A percentile compares a stretch with the other conserved stretches of the same genome.
Evolutionary conservation across 2,888 invertebrate genomes (phyloP).

Genomic region (Amaurobius ferox): DNA sequence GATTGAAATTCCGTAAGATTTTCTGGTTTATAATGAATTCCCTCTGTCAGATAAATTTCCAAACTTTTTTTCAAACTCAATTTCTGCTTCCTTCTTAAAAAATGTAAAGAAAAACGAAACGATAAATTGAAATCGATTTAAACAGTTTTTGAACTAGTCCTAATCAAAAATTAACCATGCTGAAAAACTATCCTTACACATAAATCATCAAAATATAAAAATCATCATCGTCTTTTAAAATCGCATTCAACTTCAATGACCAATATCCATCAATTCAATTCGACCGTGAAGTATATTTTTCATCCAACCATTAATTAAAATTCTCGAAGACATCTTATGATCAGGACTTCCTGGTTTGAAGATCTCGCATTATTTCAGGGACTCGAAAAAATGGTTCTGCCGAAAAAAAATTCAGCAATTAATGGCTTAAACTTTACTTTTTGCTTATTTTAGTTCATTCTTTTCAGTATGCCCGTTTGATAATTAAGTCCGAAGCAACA

Average conservation of each 20-base stretch:
- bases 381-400: background rate
- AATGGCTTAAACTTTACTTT: constrained; percentile 29
- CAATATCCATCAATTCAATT: background rate
- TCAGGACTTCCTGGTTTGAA: too few species aligned
- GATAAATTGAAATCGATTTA: too few species aligned
- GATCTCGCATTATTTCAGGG: too few species aligned
- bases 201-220: constrained; percentile 2
- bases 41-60: too few species aligned
- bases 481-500: constrained; percentile 63
- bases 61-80: too few species aligned
- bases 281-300: background rate
- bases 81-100: too few species aligned
- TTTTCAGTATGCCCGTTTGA: constrained; percentile 41
- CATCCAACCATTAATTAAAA: background rate
- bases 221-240: background rate
- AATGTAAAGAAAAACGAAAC: too few species aligned
- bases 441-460: constrained; percentile 34
- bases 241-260: background rate
- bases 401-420: constrained; percentile 31
- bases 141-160: background rate
- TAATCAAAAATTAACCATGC: background rate
- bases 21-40: too few species aligned
- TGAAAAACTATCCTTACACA: background rate
- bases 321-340: too few species aligned
- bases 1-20: too few species aligned